Evolutionary conservation across 2,113 vertebrate genomes (phyloP).

Genomic region (Chamaetylas fuelleborni): DNA sequence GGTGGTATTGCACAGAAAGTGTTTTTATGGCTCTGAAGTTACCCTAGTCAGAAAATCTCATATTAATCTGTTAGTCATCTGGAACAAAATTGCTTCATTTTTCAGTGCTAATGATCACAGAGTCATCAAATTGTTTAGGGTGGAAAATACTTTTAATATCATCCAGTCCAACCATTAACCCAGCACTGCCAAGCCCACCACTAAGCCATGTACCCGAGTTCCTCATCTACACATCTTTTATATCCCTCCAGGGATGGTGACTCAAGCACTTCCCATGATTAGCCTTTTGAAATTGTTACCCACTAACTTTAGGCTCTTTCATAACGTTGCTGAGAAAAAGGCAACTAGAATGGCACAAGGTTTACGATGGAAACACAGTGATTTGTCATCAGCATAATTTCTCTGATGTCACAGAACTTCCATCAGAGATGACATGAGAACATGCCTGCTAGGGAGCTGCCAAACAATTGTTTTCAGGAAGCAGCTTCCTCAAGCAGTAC

Average conservation of each 20-base stretch:
- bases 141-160: not conserved
- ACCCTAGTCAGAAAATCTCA: not conserved
- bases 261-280: not conserved
- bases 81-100: slow-evolving; percentile 34
- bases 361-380: not conserved
- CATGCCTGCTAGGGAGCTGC: not conserved
- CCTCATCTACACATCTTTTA: not conserved
- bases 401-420: not conserved
- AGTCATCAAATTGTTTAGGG: not conserved
- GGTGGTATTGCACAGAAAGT: not conserved
- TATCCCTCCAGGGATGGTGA: not conserved
- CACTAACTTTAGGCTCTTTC: not conserved
- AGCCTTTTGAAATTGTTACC: not conserved
- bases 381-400: not conserved
- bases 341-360: not conserved
- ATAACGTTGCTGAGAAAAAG: not conserved
- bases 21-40: not conserved
- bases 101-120: not conserved
- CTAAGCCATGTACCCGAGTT: not conserved
- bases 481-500: not conserved
- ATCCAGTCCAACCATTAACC: not conserved
- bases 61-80: slow-evolving; percentile 17
- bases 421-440: not conserved
- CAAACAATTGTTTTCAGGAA: not conserved
- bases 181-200: not conserved